A percentile compares a stretch with the other conserved stretches of the same genome.
phyloP scores from a whole-genome alignment of 2,113 vertebrate species.

The Nyctibius bracteatus region DNA sequence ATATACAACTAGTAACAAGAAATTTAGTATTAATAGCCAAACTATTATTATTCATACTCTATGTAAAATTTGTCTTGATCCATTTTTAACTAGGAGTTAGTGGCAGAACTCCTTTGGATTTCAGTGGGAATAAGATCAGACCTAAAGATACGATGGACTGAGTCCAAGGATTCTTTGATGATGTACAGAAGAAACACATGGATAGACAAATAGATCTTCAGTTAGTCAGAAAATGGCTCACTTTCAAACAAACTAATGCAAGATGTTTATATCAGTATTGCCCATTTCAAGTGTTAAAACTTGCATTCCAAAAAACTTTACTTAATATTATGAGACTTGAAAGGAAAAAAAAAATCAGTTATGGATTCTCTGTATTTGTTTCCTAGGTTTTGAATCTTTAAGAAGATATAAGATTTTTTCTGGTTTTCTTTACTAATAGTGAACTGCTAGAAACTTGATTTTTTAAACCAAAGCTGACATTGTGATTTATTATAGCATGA shows the following conservation, averaged over 20 bases:
- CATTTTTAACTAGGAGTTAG: background rate
- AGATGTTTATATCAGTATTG: background rate
- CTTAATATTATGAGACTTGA: background rate
- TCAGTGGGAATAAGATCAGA: constrained; percentile 32
- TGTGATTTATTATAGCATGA: background rate
- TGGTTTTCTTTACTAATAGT: background rate
- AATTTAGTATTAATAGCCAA: background rate
- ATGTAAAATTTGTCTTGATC: background rate
- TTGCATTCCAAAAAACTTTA: background rate
- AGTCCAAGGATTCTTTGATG: constrained; percentile 38
- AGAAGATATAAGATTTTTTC: background rate
- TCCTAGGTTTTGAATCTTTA: background rate
- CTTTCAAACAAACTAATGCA: constrained; percentile 29
- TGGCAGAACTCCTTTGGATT: background rate
- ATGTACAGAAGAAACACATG: constrained; percentile 28
- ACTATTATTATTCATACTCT: background rate
- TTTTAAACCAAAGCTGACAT: background rate
- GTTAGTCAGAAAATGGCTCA: constrained; percentile 34
- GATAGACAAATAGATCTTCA: constrained; percentile 5
- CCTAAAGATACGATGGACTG: background rate
- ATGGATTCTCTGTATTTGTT: background rate
- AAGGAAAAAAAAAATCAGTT: background rate
- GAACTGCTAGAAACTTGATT: background rate
- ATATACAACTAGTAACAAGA: background rate
- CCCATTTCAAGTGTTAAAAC: background rate